Evolutionary conservation across 1,140 invertebrate species (phyloP).

Genomic region (Pemphigus obesinymphae): DNA sequence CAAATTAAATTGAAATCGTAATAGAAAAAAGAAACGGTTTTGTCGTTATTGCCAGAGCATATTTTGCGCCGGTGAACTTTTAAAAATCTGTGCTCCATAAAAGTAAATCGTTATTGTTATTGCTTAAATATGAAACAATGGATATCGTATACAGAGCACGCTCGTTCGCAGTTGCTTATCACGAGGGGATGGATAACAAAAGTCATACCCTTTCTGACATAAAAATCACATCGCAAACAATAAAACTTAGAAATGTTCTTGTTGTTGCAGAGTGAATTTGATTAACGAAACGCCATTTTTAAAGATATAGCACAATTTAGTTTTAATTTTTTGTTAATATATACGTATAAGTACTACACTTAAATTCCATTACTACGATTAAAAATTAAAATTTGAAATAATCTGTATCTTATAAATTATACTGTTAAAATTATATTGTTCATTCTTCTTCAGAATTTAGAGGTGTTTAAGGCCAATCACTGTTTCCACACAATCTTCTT

Average conservation of each 20-base stretch:
- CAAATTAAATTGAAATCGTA: conserved; percentile 23
- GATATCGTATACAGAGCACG: background rate
- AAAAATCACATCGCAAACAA: background rate
- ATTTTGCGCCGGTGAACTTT: conserved; percentile 12
- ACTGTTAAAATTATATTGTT: too few relatives aligned
- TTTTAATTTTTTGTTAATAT: too few relatives aligned
- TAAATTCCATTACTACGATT: too few relatives aligned
- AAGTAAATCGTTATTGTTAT: conserved; percentile 38
- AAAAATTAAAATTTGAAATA: too few relatives aligned
- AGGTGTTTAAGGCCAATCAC: too few relatives aligned
- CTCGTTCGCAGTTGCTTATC: conserved; percentile 14
- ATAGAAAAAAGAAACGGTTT: background rate
- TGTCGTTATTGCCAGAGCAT: conserved; percentile 15
- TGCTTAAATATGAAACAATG: conserved; percentile 39
- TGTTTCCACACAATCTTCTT: too few relatives aligned
- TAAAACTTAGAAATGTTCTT: background rate
- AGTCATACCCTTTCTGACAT: background rate
- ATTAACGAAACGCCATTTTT: background rate
- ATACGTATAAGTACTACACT: too few relatives aligned
- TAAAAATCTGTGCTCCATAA: conserved; percentile 36
- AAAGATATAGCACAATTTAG: too few relatives aligned
- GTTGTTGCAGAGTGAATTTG: too few relatives aligned
- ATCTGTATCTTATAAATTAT: too few relatives aligned
- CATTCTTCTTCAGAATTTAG: too few relatives aligned
- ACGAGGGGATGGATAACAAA: background rate